Evolutionary conservation across 2,797 vertebrate genomes (phyloP), one percentile per base, ranked within the genome.

Genomic region (Aselliscus stoliczkanus): DNA sequence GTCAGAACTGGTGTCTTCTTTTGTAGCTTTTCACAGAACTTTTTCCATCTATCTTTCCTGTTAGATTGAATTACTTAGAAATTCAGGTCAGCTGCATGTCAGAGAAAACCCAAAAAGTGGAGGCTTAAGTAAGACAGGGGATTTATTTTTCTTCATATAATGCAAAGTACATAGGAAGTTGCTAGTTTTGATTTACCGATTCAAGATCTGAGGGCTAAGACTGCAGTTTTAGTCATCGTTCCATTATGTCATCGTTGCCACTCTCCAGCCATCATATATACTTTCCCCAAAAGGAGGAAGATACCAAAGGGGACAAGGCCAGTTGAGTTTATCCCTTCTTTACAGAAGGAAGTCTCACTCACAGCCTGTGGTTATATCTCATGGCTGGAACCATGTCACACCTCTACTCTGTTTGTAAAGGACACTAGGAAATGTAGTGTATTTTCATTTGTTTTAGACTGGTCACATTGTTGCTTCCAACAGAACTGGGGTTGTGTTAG

Each of bases 11-110:
- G 37, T 87, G 50, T 88, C 34, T 93, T 96, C 54, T 77, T 95
- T 37, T 86, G 52, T 54, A 75, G 54, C 44, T 95, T 96, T 93
- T 73, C 80, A 25, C 39, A 84, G 80, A 69, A 39, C 34, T 14
- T 90, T 47, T 87, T 90, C 29, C 81, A 34, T 69, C 17, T 91
- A 9, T 79, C 54, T 76, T 94, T 90, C 64, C 79, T 90, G 15
- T 77, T 94, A 88, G 42, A 65, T 93, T 92, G 39, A 4, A 44
- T 93, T 79, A 89, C 70, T 94, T 89, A 88, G 90, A 91, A 92
- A 72, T 83, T 60, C 83, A 81, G 67, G 77, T 96, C 29, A 90
- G 84, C 34, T 70, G 29, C 60, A 64, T 90, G 81, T 88, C 72
- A 72, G 67, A 90, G 56, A 64, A 96, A 88, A 73, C 62, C 17